A percentile compares a stretch with the other conserved stretches of the same genome.
These are phyloP conservation scores for Axea sp. DNA, from an alignment of 2,888 invertebrate species.

Conservation along the genomic window DNA sequence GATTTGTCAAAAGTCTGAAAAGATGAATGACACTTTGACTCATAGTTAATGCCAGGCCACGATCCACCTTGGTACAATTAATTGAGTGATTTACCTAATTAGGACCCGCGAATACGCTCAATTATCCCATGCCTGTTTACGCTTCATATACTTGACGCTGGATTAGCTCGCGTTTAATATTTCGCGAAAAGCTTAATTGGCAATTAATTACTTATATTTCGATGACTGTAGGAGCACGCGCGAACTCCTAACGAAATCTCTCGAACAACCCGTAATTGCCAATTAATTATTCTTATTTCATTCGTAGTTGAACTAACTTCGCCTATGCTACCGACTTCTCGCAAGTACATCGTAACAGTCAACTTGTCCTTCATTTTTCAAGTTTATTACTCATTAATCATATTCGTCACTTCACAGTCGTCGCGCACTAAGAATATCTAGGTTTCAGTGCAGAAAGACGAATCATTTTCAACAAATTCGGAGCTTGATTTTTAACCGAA, in stretches of 20 bases:
- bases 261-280: slow-evolving; percentile 38
- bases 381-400: too few species aligned
- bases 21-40: slow-evolving; percentile 20
- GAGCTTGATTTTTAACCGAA: too few species aligned
- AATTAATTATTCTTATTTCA: slow-evolving; percentile 47
- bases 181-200: slow-evolving; percentile 55
- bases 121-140: slow-evolving; percentile 42
- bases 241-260: slow-evolving; percentile 18
- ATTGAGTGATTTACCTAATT: slow-evolving; percentile 50
- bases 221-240: slow-evolving; percentile 27
- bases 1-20: slow-evolving; percentile 13
- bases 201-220: slow-evolving; percentile 55
- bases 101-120: slow-evolving; percentile 45
- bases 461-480: too few species aligned
- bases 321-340: background rate
- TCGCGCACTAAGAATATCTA: too few species aligned
- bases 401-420: too few species aligned
- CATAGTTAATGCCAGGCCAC: slow-evolving; percentile 33
- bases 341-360: background rate
- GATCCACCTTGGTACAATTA: slow-evolving; percentile 35
- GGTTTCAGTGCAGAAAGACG: too few species aligned
- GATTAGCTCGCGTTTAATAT: slow-evolving; percentile 45
- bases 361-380: background rate
- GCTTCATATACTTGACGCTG: slow-evolving; percentile 30
- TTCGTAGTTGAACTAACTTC: slow-evolving; percentile 9